Evolutionary conservation across 2,888 invertebrate genomes (phyloP).

Genomic region (Nebria salina): DNA sequence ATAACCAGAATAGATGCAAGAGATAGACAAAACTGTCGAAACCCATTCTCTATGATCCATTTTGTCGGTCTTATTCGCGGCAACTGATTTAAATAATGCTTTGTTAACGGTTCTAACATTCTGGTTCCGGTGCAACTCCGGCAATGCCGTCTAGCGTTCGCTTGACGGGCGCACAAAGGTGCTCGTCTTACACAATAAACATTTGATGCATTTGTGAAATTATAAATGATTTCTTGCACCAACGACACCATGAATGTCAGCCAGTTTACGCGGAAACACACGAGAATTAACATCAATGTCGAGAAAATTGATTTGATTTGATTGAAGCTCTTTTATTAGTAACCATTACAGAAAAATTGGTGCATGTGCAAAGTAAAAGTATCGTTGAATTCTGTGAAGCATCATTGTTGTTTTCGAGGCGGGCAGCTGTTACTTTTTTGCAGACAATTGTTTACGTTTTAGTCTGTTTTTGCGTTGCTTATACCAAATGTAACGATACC

Average conservation of each 20-base stretch:
- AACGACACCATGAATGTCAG: background rate
- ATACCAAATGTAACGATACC: too few species aligned
- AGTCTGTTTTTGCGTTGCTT: too few species aligned
- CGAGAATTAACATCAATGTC: too few species aligned
- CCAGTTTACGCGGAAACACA: too few species aligned
- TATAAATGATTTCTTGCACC: background rate
- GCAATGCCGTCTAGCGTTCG: background rate
- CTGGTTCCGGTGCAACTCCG: background rate
- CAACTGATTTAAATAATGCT: conserved; percentile 18
- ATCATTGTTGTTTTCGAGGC: too few species aligned
- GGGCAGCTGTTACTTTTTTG: too few species aligned
- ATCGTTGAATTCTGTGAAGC: too few species aligned
- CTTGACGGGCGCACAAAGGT: conserved; percentile 12
- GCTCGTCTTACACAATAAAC: conserved; percentile 11
- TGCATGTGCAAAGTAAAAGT: too few species aligned
- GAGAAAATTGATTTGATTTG: too few species aligned
- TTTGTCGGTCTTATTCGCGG: background rate
- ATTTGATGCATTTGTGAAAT: background rate
- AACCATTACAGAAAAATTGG: too few species aligned
- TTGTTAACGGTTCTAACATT: background rate
- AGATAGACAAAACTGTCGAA: background rate
- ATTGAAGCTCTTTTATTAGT: too few species aligned
- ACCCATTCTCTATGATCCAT: conserved; percentile 3
- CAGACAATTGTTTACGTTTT: too few species aligned
- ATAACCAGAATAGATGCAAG: background rate